Base-by-base conservation (phyloP, 2,797 vertebrate species). In the Miichthys miiuy region DNA sequence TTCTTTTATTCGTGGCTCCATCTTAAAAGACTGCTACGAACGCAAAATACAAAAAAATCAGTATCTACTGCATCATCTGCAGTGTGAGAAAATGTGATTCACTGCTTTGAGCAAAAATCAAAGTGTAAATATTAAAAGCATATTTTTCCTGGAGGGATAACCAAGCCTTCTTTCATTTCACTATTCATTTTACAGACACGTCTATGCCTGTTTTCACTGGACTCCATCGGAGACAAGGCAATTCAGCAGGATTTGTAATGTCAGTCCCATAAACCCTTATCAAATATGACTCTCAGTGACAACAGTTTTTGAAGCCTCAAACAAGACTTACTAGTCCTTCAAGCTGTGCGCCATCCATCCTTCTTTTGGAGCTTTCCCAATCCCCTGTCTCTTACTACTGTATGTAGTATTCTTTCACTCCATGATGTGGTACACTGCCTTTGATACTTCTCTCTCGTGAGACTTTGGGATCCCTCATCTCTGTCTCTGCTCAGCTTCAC, bases 361-460 rank as follows among this genome's bases (percentile, higher is more conserved):
- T 21, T 63, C 38, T 74, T 38, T 18, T 63, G n/a, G 38, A 66
- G 66, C 69, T 82, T 80, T 75, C 5, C 48, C 34, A 52, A 30
- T 55, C 70, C 62, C 48, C 57, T 68, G 18, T 77, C 54, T 77
- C 30, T 75, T 46, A 63, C 21, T 38, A 30, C 30, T 30, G 72
- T 73, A 68, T 62, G 8, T 52, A 50, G 62, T 80, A 67, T 75
- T 82, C 64, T 66, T 56, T 65, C 62, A 21, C 77, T 84, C 68
- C 62, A 34, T 18, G 46, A 76, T 68, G 50, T 63, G 11, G 13
- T 65, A 55, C 81, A 13, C 63, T 73, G 68, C 46, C 68, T 90
- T 86, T 89, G 61, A 84, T 83, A 80, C 48, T 38, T 51, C n/a
- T 64, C 73, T 77, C 77, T 70, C 7, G 4, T 41, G 70, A 81